Conservation (phyloP, 2,113 vertebrate genomes). For the Oreochromis niloticus region DNA sequence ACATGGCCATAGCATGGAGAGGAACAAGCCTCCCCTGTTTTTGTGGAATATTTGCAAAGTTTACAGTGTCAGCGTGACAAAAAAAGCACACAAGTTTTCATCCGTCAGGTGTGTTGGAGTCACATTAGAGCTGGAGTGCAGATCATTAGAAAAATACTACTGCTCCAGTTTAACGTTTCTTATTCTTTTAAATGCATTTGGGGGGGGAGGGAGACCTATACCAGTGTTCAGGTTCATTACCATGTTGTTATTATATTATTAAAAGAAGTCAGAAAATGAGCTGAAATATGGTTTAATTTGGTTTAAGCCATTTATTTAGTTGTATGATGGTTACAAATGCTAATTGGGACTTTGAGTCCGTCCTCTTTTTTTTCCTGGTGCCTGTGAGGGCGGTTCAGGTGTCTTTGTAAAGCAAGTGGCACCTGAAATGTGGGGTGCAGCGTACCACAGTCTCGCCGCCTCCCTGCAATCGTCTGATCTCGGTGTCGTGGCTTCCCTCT, state of each 20-base stretch:
- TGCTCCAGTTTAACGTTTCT: background rate
- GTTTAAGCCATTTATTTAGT: background rate
- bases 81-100: rapidly evolving
- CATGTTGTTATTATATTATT: background rate
- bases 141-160: rapidly evolving
- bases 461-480: background rate
- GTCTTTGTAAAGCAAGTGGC: background rate
- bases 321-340: background rate
- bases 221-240: background rate
- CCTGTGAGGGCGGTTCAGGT: background rate
- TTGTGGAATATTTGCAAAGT: background rate
- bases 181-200: background rate
- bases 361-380: rapidly evolving
- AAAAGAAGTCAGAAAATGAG: background rate
- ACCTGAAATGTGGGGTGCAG: background rate
- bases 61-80: background rate
- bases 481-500: conserved; percentile 34
- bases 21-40: background rate
- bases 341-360: background rate
- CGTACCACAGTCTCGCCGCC: background rate
- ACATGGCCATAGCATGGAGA: background rate
- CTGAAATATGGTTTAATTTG: background rate
- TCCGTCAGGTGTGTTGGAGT: background rate
- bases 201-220: rapidly evolving
- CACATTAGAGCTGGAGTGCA: background rate